Evolutionary conservation across 2,888 invertebrate species (phyloP).

Genomic region (Tenthredo scrophulariae): DNA sequence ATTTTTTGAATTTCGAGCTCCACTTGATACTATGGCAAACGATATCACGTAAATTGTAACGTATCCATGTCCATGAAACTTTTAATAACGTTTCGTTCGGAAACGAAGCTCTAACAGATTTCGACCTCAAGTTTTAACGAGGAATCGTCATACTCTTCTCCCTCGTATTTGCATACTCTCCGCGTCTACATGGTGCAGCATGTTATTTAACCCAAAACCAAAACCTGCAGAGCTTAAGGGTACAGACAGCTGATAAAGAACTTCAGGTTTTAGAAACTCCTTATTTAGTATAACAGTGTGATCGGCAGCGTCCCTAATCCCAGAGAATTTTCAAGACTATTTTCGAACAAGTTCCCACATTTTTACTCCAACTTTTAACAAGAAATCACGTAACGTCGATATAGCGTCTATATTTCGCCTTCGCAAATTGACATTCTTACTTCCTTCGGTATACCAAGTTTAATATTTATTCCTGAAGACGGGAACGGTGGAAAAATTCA

Average conservation of each 20-base stretch:
- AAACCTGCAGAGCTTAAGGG: background rate
- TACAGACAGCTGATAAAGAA: constrained; percentile 1
- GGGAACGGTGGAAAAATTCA: background rate
- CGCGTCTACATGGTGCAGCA: background rate
- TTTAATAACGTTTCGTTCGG: background rate
- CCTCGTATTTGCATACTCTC: background rate
- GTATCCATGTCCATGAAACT: background rate
- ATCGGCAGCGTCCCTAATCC: constrained; percentile 26
- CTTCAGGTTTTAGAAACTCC: constrained; percentile 22
- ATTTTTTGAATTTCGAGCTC: background rate
- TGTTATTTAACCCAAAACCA: background rate
- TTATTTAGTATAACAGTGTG: constrained; percentile 10
- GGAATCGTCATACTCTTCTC: background rate
- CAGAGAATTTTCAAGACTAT: background rate
- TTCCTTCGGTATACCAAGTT: background rate
- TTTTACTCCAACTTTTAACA: constrained; percentile 33
- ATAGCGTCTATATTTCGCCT: background rate
- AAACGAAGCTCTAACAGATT: background rate
- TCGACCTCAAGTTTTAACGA: background rate
- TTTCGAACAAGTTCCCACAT: constrained; percentile 2
- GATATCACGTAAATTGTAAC: background rate
- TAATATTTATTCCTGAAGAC: background rate
- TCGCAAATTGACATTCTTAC: constrained; percentile 7
- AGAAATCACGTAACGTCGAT: background rate
- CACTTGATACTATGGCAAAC: background rate